Conservation (phyloP, 2,888 invertebrate genomes). For the Ormyrus nitidulus region DNA sequence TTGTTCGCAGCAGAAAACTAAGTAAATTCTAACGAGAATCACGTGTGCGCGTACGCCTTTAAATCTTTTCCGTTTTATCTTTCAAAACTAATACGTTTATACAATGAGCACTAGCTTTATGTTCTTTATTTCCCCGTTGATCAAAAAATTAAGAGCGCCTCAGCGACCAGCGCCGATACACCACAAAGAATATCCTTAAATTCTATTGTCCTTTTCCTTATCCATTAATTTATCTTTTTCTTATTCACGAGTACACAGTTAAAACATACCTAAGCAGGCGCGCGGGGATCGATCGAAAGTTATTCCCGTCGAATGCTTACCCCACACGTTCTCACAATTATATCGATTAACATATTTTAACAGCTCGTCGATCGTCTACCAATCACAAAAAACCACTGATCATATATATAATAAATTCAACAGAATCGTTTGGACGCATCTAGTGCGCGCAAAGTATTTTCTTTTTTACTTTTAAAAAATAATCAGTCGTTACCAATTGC, state of each 20-base stretch:
- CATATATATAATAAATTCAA: slow-evolving; percentile 37
- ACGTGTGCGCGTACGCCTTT: slow-evolving; percentile 50
- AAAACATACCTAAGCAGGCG: slow-evolving; percentile 45
- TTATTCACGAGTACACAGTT: slow-evolving; percentile 44
- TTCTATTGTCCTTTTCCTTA: slow-evolving; percentile 60
- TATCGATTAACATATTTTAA: slow-evolving; percentile 36
- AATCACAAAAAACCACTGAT: slow-evolving; percentile 42
- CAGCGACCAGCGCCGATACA: slow-evolving; percentile 60
- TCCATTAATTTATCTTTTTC: slow-evolving; percentile 17
- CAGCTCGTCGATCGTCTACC: slow-evolving; percentile 34
- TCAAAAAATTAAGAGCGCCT: slow-evolving; percentile 54
- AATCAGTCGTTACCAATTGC: slow-evolving; percentile 53
- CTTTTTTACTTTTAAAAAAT: slow-evolving; percentile 46
- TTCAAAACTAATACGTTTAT: slow-evolving; percentile 30
- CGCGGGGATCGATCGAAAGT: slow-evolving; percentile 28
- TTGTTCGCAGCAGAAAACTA: slow-evolving; percentile 70
- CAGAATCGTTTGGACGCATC: slow-evolving; percentile 11
- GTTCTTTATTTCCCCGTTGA: slow-evolving; percentile 38
- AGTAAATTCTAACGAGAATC: slow-evolving; percentile 60
- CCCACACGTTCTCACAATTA: slow-evolving; percentile 35
- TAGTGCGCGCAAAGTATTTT: slow-evolving; percentile 19
- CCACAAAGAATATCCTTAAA: slow-evolving; percentile 51
- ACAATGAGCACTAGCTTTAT: slow-evolving; percentile 14
- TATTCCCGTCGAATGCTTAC: background rate
- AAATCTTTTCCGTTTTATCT: slow-evolving; percentile 30